Evolutionary conservation across 2,888 invertebrate genomes (phyloP).

Genomic region (Lochmaea crataegi): DNA sequence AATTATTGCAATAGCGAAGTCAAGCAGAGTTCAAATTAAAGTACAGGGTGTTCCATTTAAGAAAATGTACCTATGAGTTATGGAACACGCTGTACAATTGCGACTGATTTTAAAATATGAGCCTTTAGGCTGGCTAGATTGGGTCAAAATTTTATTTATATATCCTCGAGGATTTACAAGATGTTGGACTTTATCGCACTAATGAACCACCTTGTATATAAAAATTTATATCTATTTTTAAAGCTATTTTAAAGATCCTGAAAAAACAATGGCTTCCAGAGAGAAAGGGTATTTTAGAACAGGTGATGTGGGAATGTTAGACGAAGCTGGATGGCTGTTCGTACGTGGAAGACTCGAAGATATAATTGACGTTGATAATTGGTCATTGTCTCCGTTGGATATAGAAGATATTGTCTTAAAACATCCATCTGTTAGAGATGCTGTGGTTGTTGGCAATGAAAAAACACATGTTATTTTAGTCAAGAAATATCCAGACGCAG

Average conservation of each 20-base stretch:
- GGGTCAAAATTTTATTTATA: no score
- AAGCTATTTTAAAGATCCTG: slow-evolving; percentile 56
- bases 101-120: no score
- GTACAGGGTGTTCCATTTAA: no score
- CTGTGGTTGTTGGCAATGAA: slow-evolving; percentile 50
- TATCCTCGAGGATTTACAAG: no score
- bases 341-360: slow-evolving; percentile 56
- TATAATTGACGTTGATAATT: slow-evolving; percentile 46
- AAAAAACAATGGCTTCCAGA: slow-evolving; percentile 44
- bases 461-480: slow-evolving; percentile 54
- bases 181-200: no score
- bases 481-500: slow-evolving; percentile 45
- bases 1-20: no score
- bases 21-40: no score
- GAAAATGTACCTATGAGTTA: no score
- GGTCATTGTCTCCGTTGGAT: slow-evolving; percentile 48
- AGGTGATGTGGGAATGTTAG: slow-evolving; percentile 57
- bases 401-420: slow-evolving; percentile 55
- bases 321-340: slow-evolving; percentile 56
- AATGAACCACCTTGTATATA: no score
- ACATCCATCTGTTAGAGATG: slow-evolving; percentile 54
- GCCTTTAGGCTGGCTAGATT: no score
- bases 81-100: no score
- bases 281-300: slow-evolving; percentile 57
- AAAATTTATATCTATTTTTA: slow-evolving; percentile 15